Percentiles rank a stretch among this genome's conserved stretches.
These are phyloP conservation scores for Struthidea cinerea DNA, from an alignment of 2,113 vertebrate species.

Conservation along the genomic window DNA sequence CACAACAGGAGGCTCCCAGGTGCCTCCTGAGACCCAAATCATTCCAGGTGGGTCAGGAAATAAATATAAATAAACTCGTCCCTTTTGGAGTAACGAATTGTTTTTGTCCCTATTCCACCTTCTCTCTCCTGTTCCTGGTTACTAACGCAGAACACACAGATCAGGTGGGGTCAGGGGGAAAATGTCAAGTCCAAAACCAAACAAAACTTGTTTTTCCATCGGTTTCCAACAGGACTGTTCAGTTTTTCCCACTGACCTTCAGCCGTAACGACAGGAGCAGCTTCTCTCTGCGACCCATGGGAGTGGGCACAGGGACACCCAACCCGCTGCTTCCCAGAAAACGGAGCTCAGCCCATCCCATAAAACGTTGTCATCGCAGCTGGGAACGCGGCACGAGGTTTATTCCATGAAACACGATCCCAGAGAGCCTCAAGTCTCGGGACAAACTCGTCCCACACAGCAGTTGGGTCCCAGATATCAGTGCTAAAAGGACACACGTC, in stretches of 20 bases:
- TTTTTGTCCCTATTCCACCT: background rate
- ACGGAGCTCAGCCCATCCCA: background rate
- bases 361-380: rapidly evolving
- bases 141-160: background rate
- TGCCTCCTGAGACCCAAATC: background rate
- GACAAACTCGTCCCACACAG: background rate
- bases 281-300: no score
- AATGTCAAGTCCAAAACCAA: background rate
- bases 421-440: background rate
- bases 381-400: background rate
- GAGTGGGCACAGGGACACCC: background rate
- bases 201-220: background rate
- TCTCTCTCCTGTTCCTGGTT: background rate
- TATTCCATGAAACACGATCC: no score
- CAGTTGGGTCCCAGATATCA: rapidly evolving
- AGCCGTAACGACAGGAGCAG: background rate
- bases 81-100: background rate
- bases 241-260: background rate
- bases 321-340: background rate
- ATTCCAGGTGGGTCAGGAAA: background rate
- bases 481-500: background rate
- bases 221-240: background rate
- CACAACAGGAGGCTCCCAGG: background rate
- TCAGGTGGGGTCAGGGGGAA: background rate
- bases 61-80: rapidly evolving